Evolutionary conservation across 2,888 invertebrate species (phyloP).

Genomic region (Psylliodes chrysocephalus): DNA sequence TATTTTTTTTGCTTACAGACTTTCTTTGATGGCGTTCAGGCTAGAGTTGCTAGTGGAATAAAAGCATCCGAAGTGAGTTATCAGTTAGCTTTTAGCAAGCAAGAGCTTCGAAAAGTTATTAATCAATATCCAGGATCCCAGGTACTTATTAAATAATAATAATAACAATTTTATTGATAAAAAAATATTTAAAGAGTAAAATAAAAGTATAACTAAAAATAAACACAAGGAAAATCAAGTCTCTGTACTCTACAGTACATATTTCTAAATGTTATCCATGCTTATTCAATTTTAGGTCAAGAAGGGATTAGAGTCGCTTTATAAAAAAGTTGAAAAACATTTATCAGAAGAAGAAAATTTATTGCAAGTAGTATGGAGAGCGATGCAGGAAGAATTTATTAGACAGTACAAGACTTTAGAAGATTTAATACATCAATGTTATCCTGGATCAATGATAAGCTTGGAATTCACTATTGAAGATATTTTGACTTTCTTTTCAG

Average conservation of each 20-base stretch:
- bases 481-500: slow-evolving; percentile 96
- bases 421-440: slow-evolving; percentile 92
- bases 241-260: too few relatives aligned
- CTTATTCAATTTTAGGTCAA: slow-evolving; percentile 84
- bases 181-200: too few relatives aligned
- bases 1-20: slow-evolving; percentile 68
- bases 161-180: too few relatives aligned
- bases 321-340: slow-evolving; percentile 97
- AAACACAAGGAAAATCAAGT: too few relatives aligned
- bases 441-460: slow-evolving; percentile 93
- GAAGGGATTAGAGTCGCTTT: slow-evolving; percentile 90
- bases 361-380: slow-evolving; percentile 97
- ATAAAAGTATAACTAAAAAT: too few relatives aligned
- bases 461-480: slow-evolving; percentile 96
- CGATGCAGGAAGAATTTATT: slow-evolving; percentile 99
- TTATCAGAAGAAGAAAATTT: slow-evolving; percentile 93
- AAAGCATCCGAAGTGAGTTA: slow-evolving; percentile 98
- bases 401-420: slow-evolving; percentile 94
- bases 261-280: too few relatives aligned
- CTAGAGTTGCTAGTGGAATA: slow-evolving; percentile 91
- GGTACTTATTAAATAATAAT: slow-evolving; percentile 48
- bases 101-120: slow-evolving; percentile 94
- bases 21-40: slow-evolving; percentile 97
- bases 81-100: slow-evolving; percentile 96
- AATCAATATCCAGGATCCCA: slow-evolving; percentile 89